phyloP scores from a whole-genome alignment of 2,888 invertebrate species.

The Trachelus stipa region DNA sequence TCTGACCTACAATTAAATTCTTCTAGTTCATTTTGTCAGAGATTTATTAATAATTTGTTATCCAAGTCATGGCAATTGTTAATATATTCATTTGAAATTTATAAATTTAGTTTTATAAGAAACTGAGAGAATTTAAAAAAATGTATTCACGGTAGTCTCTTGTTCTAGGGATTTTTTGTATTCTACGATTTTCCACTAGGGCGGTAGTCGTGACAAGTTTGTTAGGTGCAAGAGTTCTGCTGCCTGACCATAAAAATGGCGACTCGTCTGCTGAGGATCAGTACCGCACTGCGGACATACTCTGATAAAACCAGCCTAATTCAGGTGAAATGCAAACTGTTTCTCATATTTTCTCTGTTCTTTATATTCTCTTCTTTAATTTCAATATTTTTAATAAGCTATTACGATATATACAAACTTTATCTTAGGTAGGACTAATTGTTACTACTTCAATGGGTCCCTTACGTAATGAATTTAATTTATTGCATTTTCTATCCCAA shows the following conservation, averaged over 20 bases:
- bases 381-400: neutral
- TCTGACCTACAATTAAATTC: neutral
- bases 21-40: neutral
- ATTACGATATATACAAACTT: neutral
- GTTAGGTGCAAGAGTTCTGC: neutral
- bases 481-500: neutral
- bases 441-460: constrained; percentile 18
- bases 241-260: constrained; percentile 57
- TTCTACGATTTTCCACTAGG: neutral
- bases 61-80: neutral
- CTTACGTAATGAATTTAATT: constrained; percentile 28
- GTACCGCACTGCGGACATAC: constrained; percentile 58
- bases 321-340: constrained; percentile 48
- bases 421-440: neutral
- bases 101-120: neutral
- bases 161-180: neutral
- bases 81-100: neutral
- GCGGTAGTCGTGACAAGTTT: neutral
- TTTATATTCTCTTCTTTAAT: neutral
- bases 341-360: constrained; percentile 7
- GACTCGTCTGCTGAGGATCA: constrained; percentile 62
- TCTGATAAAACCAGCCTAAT: constrained; percentile 57
- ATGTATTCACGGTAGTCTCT: neutral
- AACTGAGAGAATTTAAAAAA: neutral
- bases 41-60: neutral